Base-by-base conservation (phyloP, 1,140 invertebrate genomes). In the Hypsibius dujardini region DNA sequence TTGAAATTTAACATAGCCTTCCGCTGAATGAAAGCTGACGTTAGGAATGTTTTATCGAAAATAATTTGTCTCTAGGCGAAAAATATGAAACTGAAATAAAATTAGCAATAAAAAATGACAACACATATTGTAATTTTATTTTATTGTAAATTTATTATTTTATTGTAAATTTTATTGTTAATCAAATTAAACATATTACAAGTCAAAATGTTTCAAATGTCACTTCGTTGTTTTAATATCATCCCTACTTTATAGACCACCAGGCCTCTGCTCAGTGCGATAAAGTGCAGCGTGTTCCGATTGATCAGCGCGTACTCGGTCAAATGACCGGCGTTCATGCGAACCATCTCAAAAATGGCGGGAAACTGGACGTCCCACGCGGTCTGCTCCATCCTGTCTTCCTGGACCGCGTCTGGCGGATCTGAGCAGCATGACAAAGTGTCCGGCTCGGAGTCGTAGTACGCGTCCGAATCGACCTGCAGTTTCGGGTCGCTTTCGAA, bases 361-460 rank as follows among this genome's bases (percentile, higher is more conserved):
- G 62, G 42, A 12, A 67, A 14, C 42, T 67, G 62, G 42, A 67
- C 45, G 7, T 7, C 42, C 62, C 62, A 67, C 3, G 62, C 62
- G 3, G 12, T 12, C 42, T 42, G 7, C 62, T 67, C 62, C 62
- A 67, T 67, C 7, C 3, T 3, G 7, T 67, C 42, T 42, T 67
- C 62, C 7, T 42, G 12, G 7, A 3, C 7, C 7, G 45, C 62
- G 3, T 12, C 45, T 3, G 42, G 7, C 7, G 7, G 7, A 3
- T 67, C 62, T 42, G 62, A 67, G 62, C 62, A 67, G 62, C 62
- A 67, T 14, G 62, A 67, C 42, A 67, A 67, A 3, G 62, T 67
- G 62, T 67, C 62, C 7, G 62, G 7, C 45, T 67, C 62, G 7
- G 62, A 67, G 12, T 67, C 62, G 42, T 67, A 67, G 62, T 67